Percentiles rank a stretch among this genome's conserved stretches.
phyloP scores from a whole-genome alignment of 2,113 vertebrate species.

The Girardinichthys multiradiatus region DNA sequence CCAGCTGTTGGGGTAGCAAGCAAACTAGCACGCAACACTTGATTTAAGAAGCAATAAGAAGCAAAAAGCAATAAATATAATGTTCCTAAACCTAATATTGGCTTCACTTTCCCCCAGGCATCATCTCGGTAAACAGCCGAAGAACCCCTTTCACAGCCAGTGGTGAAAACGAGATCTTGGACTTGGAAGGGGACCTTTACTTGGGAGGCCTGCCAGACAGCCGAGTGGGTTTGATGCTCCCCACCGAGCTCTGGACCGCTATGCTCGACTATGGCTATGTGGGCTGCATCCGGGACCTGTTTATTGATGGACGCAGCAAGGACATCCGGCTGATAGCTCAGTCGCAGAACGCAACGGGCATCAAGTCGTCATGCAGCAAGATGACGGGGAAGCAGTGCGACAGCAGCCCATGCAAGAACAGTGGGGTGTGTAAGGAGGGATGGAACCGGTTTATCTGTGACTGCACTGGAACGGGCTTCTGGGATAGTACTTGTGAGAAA shows the following conservation, averaged over 20 bases:
- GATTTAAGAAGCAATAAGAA: neutral
- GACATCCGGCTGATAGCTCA: slow-evolving; percentile 94
- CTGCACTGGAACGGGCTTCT: slow-evolving; percentile 92
- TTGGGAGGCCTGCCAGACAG: slow-evolving; percentile 93
- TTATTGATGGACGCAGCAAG: slow-evolving; percentile 96
- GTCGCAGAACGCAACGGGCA: slow-evolving; percentile 88
- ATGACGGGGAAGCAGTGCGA: slow-evolving; percentile 90
- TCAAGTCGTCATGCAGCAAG: slow-evolving; percentile 91
- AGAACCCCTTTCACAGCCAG: slow-evolving; percentile 94
- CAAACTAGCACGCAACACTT: neutral
- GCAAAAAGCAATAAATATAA: neutral
- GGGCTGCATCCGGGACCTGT: slow-evolving; percentile 94
- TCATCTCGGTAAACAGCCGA: slow-evolving; percentile 96
- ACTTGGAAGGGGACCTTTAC: slow-evolving; percentile 97
- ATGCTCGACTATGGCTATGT: slow-evolving; percentile 98
- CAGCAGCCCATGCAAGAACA: slow-evolving; percentile 94
- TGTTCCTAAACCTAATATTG: slow-evolving; percentile 8
- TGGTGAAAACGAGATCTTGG: slow-evolving; percentile 96
- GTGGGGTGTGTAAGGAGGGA: slow-evolving; percentile 90
- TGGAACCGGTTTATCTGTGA: slow-evolving; percentile 98
- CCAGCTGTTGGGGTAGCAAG: neutral
- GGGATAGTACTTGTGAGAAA: slow-evolving; percentile 92
- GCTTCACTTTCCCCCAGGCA: slow-evolving; percentile 79
- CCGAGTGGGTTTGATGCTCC: slow-evolving; percentile 89
- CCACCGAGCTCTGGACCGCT: slow-evolving; percentile 97